Conservation (phyloP, 2,113 vertebrate genomes). For the Etia nguti region DNA sequence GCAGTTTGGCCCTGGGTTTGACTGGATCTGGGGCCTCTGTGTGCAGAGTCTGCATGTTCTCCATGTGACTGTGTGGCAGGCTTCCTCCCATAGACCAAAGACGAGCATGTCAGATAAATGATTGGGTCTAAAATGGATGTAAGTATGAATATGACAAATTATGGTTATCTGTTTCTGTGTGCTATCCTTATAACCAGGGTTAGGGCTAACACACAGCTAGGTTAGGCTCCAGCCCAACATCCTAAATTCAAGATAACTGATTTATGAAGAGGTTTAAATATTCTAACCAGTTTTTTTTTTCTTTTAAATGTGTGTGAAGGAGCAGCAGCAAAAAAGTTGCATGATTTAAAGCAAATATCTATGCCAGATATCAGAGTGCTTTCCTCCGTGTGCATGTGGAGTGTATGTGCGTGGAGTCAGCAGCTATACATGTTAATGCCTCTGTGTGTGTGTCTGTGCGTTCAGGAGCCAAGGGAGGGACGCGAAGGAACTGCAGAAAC, state of each 20-base stretch:
- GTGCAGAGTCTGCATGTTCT: not conserved
- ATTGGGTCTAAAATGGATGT: not conserved
- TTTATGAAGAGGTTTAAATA: not conserved
- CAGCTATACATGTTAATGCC: not conserved
- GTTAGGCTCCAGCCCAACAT: not conserved
- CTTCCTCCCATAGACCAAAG: not conserved
- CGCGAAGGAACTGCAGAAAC: not conserved
- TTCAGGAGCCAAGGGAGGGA: not conserved
- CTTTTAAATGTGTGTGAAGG: not conserved
- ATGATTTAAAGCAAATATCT: not conserved
- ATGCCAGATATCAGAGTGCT: not conserved
- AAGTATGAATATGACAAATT: not conserved
- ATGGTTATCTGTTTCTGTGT: not conserved
- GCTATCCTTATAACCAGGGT: not conserved
- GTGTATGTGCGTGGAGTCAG: not conserved
- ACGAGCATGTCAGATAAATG: not conserved
- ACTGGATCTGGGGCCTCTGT: not conserved
- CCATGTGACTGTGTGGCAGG: not conserved
- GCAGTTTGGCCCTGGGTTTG: not conserved
- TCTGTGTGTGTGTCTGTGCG: not conserved
- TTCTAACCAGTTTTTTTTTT: not conserved
- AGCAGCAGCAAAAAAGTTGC: not conserved
- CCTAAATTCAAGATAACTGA: not conserved
- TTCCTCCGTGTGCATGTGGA: not conserved
- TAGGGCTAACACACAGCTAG: not conserved